These are phyloP conservation scores for Sus scrofa DNA, from an alignment of 2,113 vertebrate species.

Conservation along the genomic window DNA sequence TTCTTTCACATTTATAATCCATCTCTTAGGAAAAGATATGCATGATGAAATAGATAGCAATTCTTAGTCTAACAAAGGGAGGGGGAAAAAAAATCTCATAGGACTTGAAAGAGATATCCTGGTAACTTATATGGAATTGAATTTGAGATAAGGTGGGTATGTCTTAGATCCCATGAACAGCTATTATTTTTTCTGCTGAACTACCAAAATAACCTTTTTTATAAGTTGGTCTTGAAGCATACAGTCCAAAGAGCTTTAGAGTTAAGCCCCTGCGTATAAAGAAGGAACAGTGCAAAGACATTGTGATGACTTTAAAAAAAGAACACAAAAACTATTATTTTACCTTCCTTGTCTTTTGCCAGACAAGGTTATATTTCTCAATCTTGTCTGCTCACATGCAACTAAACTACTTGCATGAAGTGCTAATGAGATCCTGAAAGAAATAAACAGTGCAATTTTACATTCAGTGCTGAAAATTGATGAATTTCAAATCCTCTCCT, in stretches of 20 bases:
- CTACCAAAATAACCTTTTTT: slow-evolving; percentile 47
- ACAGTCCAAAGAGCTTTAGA: neutral
- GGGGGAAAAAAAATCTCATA: neutral
- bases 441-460: slow-evolving; percentile 39
- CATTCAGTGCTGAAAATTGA: slow-evolving; percentile 4
- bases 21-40: neutral
- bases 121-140: slow-evolving; percentile 13
- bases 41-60: neutral
- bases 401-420: neutral
- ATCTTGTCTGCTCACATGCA: neutral
- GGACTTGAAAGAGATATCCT: slow-evolving; percentile 15
- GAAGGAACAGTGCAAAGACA: neutral
- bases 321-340: neutral
- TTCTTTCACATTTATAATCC: neutral
- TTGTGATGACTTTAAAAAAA: neutral
- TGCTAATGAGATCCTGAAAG: slow-evolving; percentile 57
- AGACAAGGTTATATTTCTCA: slow-evolving; percentile 53
- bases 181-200: neutral
- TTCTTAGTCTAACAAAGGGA: neutral
- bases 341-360: neutral
- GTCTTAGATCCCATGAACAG: neutral
- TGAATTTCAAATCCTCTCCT: slow-evolving; percentile 39
- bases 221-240: slow-evolving; percentile 32
- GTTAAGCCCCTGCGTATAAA: neutral
- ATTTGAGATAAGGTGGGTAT: slow-evolving; percentile 13